These are phyloP conservation scores for Urosaurus nigricauda DNA, from an alignment of 2,797 vertebrate genomes.

Conservation along the genomic window DNA sequence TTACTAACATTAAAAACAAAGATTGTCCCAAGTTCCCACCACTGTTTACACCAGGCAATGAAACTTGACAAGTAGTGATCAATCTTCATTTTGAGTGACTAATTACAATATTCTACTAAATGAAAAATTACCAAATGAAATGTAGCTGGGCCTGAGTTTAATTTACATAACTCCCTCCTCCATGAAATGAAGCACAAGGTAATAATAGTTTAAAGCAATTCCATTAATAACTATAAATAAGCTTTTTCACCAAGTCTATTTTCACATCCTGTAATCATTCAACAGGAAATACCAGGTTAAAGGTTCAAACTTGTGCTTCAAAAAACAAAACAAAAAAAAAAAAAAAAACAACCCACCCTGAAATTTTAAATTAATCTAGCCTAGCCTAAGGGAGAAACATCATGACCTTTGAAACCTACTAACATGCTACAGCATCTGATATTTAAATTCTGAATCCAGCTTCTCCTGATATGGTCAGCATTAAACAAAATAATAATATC, in stretches of 20 bases:
- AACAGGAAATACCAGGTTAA: constrained; percentile 85
- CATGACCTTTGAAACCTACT: constrained; percentile 35
- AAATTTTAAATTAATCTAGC: constrained; percentile 73
- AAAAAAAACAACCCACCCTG: constrained; percentile 63
- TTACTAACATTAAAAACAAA: constrained; percentile 1
- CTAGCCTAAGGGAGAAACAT: constrained; percentile 62
- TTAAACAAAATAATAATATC: constrained; percentile 8
- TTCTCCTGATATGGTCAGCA: background rate
- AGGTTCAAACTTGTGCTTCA: constrained; percentile 77
- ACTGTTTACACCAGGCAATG: background rate
- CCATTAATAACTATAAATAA: constrained; percentile 81
- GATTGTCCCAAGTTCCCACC: background rate
- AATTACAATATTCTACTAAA: constrained; percentile 15
- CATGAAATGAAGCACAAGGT: constrained; percentile 64
- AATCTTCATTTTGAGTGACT: background rate
- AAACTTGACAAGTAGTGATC: background rate
- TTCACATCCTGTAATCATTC: constrained; percentile 87
- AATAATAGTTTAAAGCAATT: constrained; percentile 75
- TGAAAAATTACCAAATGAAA: constrained; percentile 2
- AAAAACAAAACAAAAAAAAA: no score
- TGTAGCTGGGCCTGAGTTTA: background rate
- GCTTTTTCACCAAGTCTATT: constrained; percentile 79
- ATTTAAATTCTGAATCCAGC: constrained; percentile 14
- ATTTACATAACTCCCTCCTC: constrained; percentile 18
- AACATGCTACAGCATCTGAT: constrained; percentile 26